These are phyloP conservation scores for Phyllostomus hastatus DNA, from an alignment of 2,113 vertebrate genomes.

Conservation along the genomic window DNA sequence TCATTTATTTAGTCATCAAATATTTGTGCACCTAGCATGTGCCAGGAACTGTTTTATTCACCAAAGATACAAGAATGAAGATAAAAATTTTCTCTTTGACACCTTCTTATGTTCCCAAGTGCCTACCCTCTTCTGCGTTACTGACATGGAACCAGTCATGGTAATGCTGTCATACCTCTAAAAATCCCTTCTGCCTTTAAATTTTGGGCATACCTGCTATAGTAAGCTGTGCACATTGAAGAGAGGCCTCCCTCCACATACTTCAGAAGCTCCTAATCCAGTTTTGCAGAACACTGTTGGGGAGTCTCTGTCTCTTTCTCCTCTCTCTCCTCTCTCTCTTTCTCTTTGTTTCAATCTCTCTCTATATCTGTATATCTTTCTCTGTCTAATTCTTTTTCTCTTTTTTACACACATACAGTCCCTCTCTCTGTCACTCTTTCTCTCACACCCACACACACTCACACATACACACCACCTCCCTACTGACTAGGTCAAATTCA, in stretches of 20 bases:
- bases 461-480: neutral
- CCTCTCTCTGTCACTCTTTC: neutral
- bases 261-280: accelerated
- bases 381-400: neutral
- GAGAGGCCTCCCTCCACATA: accelerated
- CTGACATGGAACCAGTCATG: neutral
- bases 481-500: neutral
- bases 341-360: neutral
- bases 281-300: neutral
- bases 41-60: neutral
- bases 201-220: neutral
- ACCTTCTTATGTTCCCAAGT: neutral
- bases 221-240: neutral
- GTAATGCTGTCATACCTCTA: too few relatives aligned
- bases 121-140: neutral
- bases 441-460: neutral
- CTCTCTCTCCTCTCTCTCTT: too few relatives aligned
- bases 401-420: neutral
- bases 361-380: neutral
- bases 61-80: neutral
- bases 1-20: neutral
- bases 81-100: neutral
- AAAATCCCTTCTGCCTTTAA: neutral
- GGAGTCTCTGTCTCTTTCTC: neutral
- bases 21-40: neutral